These are phyloP conservation scores for Dicroscelio sp. DNA, from an alignment of 2,888 invertebrate genomes.

Conservation along the genomic window DNA sequence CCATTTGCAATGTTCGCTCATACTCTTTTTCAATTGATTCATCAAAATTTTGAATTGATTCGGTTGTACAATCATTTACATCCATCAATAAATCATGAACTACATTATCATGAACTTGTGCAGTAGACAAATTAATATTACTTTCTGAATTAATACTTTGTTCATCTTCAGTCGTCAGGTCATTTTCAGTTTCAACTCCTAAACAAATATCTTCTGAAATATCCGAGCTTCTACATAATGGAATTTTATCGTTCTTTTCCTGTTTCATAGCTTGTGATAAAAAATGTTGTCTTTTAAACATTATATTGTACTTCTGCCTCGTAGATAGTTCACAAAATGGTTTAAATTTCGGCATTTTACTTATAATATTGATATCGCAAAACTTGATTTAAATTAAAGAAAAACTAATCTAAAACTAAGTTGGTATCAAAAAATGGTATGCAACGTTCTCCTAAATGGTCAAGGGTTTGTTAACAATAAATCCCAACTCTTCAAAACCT, in stretches of 20 bases:
- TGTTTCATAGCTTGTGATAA: background rate
- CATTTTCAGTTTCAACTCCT: no score
- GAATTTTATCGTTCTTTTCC: background rate
- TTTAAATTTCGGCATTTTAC: background rate
- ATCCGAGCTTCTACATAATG: background rate
- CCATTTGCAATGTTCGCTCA: background rate
- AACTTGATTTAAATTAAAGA: background rate
- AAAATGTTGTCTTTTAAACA: background rate
- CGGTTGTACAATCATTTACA: background rate
- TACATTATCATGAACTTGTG: background rate
- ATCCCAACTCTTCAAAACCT: no score
- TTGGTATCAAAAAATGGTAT: no score
- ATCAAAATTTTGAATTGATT: background rate
- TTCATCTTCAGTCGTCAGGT: no score
- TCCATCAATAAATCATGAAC: background rate
- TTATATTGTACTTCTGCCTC: background rate
- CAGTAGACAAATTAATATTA: no score
- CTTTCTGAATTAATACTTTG: no score
- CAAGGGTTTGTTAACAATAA: no score
- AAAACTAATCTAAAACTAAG: no score
- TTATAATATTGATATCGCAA: background rate
- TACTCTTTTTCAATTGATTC: background rate
- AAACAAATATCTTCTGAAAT: background rate
- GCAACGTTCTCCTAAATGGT: no score
- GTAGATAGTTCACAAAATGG: background rate